Evolutionary conservation across 2,888 invertebrate genomes (phyloP).

Genomic region (Panopea generosa): DNA sequence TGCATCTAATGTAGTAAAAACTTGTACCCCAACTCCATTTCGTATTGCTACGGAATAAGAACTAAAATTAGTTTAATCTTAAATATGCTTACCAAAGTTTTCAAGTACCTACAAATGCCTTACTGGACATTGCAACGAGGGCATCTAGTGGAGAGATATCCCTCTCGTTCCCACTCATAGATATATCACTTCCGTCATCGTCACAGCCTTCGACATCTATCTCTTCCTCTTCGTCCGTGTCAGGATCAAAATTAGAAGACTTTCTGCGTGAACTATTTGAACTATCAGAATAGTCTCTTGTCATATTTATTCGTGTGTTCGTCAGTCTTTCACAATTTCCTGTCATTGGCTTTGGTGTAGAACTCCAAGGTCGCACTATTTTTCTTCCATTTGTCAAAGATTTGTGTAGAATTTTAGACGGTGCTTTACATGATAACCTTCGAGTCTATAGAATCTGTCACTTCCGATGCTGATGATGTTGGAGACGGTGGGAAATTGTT

Average conservation of each 20-base stretch:
- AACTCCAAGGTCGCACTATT: slow-evolving; percentile 69
- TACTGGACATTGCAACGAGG: slow-evolving; percentile 98
- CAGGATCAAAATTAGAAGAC: slow-evolving; percentile 40
- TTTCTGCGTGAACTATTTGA: slow-evolving; percentile 5
- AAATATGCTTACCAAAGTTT: slow-evolving; percentile 57
- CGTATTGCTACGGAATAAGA: too few species aligned
- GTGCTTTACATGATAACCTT: too few species aligned
- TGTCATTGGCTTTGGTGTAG: slow-evolving; percentile 43
- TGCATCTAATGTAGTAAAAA: too few species aligned
- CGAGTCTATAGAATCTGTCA: too few species aligned
- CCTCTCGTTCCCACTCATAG: slow-evolving; percentile 25
- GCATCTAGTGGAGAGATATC: slow-evolving; percentile 94
- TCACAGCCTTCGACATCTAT: slow-evolving; percentile 68
- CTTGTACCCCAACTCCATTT: too few species aligned
- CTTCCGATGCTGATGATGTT: too few species aligned
- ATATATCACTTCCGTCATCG: slow-evolving; percentile 54
- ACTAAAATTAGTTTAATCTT: too few species aligned
- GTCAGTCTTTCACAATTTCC: slow-evolving; percentile 66
- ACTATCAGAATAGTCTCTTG: too few species aligned
- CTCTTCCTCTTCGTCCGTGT: slow-evolving; percentile 66
- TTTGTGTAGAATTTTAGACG: too few species aligned
- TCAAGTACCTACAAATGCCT: slow-evolving; percentile 96
- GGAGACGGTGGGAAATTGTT: too few species aligned
- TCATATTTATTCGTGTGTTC: slow-evolving; percentile 1
- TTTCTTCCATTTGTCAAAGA: too few species aligned